These are phyloP conservation scores for Melanotaenia duboulayi DNA, from an alignment of 2,113 vertebrate genomes.

Conservation along the genomic window DNA sequence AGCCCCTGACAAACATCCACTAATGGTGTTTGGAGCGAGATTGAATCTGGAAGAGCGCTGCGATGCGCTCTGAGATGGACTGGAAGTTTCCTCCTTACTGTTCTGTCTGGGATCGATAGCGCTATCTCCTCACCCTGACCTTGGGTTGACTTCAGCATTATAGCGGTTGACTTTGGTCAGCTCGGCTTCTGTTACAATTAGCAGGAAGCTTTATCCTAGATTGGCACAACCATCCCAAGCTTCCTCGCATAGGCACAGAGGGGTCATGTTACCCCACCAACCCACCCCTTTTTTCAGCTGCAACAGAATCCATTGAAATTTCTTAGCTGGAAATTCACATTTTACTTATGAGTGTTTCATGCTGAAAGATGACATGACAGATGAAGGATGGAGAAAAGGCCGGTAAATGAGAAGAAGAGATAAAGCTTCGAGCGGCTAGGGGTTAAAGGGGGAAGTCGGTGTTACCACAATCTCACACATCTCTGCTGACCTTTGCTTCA, in stretches of 20 bases:
- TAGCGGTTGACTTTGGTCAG: conserved; percentile 76
- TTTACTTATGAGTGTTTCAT: conserved; percentile 13
- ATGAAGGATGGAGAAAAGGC: neutral
- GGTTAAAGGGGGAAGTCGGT: conserved; percentile 61
- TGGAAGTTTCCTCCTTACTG: conserved; percentile 69
- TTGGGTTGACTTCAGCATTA: conserved; percentile 79
- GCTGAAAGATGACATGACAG: conserved; percentile 35
- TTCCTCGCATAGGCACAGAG: conserved; percentile 24
- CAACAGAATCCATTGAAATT: conserved; percentile 63
- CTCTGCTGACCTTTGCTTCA: conserved; percentile 64
- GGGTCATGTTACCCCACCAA: conserved; percentile 76
- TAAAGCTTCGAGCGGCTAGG: conserved; percentile 21
- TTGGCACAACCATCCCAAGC: conserved; percentile 53
- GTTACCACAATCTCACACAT: conserved; percentile 66
- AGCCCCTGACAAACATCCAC: conserved; percentile 57
- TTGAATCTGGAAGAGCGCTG: conserved; percentile 55
- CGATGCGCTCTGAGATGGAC: conserved; percentile 62
- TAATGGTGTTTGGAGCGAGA: conserved; percentile 64
- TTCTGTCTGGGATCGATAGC: conserved; percentile 74
- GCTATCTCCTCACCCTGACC: conserved; percentile 78
- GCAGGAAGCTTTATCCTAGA: conserved; percentile 81
- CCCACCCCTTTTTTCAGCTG: conserved; percentile 15
- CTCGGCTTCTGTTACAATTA: conserved; percentile 85
- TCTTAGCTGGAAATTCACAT: conserved; percentile 46
- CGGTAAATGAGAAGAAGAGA: conserved; percentile 26